phyloP scores from a whole-genome alignment of 2,113 vertebrate species.

The Siniperca knerii region DNA sequence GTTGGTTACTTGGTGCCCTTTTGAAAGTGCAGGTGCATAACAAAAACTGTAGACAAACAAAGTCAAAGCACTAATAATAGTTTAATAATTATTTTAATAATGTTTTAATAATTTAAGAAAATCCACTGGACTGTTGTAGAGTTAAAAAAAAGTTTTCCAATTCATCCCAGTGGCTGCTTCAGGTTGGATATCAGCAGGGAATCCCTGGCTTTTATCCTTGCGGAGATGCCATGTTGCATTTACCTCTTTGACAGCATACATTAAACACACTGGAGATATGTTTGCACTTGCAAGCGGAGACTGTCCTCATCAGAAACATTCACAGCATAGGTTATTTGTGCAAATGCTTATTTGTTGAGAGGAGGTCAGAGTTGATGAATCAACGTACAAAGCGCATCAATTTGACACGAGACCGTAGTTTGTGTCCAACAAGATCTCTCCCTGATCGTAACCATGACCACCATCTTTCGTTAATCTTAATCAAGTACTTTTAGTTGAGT shows the following conservation, averaged over 20 bases:
- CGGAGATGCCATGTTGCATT: neutral
- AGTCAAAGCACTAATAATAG: neutral
- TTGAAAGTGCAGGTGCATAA: neutral
- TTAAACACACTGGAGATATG: neutral
- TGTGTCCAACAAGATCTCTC: neutral
- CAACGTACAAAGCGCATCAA: no score
- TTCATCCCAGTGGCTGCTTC: neutral
- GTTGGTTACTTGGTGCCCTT: neutral
- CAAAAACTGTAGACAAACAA: neutral
- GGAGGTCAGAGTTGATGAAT: neutral
- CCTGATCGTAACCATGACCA: neutral
- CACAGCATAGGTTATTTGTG: neutral
- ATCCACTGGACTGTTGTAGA: neutral
- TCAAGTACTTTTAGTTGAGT: no score
- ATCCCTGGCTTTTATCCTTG: neutral
- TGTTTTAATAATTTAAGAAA: constrained; percentile 23
- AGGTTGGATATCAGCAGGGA: constrained; percentile 12
- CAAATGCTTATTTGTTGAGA: neutral
- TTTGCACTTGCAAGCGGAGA: neutral
- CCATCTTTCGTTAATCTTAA: neutral
- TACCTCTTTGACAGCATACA: no score
- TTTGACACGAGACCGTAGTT: neutral
- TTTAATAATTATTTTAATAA: constrained; percentile 32
- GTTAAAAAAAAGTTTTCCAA: neutral
- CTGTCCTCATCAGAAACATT: neutral